Conservation (phyloP, 1,140 invertebrate genomes). For the Sesamia nonagrioides region DNA sequence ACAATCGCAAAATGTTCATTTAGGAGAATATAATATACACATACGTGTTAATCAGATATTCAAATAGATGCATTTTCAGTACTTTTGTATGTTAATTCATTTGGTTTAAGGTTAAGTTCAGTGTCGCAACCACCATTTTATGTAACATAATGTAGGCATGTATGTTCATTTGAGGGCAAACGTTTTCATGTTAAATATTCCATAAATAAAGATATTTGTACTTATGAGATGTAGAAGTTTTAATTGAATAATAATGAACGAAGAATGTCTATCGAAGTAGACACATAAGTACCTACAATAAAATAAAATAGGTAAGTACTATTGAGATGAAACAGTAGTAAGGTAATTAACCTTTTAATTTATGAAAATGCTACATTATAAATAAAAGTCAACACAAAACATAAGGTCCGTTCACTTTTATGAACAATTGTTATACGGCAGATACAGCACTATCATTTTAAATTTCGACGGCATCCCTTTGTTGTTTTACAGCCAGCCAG, state of each 20-base stretch:
- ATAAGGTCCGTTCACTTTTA: slow-evolving; percentile 23
- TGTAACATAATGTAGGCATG: slow-evolving; percentile 57
- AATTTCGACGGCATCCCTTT: slow-evolving; percentile 33
- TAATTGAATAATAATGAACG: too few relatives aligned
- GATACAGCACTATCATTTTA: slow-evolving; percentile 37
- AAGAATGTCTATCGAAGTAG: neutral
- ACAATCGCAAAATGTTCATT: slow-evolving; percentile 59
- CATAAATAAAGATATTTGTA: neutral
- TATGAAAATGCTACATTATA: slow-evolving; percentile 19
- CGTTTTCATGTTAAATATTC: neutral
- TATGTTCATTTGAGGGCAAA: slow-evolving; percentile 5
- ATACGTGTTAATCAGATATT: slow-evolving; percentile 75
- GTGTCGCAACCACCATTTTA: slow-evolving; percentile 72
- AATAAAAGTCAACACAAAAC: slow-evolving; percentile 37
- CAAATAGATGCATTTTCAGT: slow-evolving; percentile 82
- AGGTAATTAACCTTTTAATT: slow-evolving; percentile 34
- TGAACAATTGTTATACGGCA: slow-evolving; percentile 19
- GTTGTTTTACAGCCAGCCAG: slow-evolving; percentile 25
- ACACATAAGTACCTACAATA: too few relatives aligned
- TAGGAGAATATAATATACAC: slow-evolving; percentile 57
- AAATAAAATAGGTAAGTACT: neutral
- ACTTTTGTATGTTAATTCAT: slow-evolving; percentile 84
- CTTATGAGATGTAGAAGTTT: neutral
- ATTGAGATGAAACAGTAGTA: neutral
- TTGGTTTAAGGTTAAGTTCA: slow-evolving; percentile 84